Conservation (phyloP, 2,797 vertebrate species). For the Orestias chungarensis region DNA sequence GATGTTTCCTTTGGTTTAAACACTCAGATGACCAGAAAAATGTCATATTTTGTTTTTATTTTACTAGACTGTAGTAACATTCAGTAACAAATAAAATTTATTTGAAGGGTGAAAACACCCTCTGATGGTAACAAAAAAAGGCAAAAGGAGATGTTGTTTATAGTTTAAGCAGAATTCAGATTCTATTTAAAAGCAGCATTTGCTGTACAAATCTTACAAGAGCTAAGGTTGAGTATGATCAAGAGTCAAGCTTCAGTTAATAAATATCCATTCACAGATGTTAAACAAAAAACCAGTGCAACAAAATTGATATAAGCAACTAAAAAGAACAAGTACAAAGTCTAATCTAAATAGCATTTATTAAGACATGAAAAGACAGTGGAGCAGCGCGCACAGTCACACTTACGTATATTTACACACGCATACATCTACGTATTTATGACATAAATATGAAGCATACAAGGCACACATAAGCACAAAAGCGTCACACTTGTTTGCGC, state of each 20-base stretch:
- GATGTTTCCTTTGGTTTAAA: constrained; percentile 5
- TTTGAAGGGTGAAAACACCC: neutral
- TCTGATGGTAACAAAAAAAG: neutral
- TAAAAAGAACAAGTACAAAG: neutral
- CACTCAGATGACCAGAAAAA: constrained; percentile 19
- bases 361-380: too few species aligned
- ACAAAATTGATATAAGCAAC: neutral
- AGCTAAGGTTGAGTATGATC: neutral
- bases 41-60: constrained; percentile 32
- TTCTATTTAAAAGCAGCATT: neutral
- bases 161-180: neutral
- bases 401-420: too few species aligned
- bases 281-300: neutral
- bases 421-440: too few species aligned
- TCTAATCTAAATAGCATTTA: neutral
- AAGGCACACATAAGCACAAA: too few species aligned
- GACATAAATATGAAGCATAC: too few species aligned
- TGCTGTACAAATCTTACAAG: neutral
- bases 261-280: neutral
- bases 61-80: neutral
- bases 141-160: neutral
- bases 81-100: neutral
- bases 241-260: neutral
- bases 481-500: too few species aligned
- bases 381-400: too few species aligned